Conservation (phyloP, 1,140 invertebrate species). For the Brachionus rubens region DNA sequence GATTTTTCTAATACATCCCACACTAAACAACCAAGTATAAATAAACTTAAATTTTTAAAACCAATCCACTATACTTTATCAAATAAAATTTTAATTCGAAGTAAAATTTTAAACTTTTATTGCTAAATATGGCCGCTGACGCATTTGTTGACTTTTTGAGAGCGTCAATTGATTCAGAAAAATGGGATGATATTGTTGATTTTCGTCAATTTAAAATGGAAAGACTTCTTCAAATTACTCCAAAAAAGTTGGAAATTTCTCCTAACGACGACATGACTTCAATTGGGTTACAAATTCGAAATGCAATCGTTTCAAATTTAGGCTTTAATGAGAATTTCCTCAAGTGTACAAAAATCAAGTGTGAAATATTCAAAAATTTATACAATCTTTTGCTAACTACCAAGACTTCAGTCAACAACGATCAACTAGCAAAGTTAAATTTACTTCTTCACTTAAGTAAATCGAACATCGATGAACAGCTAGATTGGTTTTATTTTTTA, state of each 20-base stretch:
- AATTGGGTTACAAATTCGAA: not conserved
- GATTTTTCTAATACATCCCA: too few relatives aligned
- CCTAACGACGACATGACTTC: not conserved
- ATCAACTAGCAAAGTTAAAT: not conserved
- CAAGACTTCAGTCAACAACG: not conserved
- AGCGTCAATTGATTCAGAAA: too few relatives aligned
- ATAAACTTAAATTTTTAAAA: too few relatives aligned
- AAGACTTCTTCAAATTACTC: constrained; percentile 2
- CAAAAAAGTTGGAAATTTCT: constrained; percentile 13
- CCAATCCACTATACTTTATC: too few relatives aligned
- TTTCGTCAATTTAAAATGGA: too few relatives aligned
- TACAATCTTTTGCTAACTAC: not conserved
- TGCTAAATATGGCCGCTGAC: too few relatives aligned
- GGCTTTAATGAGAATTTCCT: not conserved
- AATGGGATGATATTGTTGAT: too few relatives aligned
- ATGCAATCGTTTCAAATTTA: constrained; percentile 24
- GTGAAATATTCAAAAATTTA: not conserved
- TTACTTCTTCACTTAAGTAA: constrained; percentile 2
- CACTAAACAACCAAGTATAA: too few relatives aligned
- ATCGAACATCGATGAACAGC: not conserved
- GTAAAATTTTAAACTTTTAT: too few relatives aligned
- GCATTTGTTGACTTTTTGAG: too few relatives aligned
- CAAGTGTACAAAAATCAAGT: not conserved
- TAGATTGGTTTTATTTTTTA: not conserved
- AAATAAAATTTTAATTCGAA: too few relatives aligned